Percentiles rank a stretch among this genome's conserved stretches.
phyloP scores from a whole-genome alignment of 2,797 vertebrate genomes.

The Xenops minutus region DNA sequence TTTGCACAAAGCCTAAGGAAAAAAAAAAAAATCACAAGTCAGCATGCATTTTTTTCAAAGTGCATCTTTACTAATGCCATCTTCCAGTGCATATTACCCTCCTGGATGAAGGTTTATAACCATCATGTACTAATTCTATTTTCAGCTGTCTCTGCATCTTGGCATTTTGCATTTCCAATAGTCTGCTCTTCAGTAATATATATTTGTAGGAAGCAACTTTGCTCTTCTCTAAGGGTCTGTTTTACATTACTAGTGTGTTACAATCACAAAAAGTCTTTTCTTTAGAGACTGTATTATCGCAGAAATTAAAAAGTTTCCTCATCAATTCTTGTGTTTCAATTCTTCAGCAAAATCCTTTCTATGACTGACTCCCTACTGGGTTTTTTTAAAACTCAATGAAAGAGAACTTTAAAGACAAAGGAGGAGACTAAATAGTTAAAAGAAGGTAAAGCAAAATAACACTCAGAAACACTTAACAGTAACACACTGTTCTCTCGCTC shows the following conservation, averaged over 20 bases:
- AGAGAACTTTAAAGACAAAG: not conserved
- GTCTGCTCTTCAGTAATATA: not conserved
- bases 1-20: conserved; percentile 90
- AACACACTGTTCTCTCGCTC: not conserved
- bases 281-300: not conserved
- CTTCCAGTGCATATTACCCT: not conserved
- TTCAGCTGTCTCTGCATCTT: not conserved
- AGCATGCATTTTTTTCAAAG: not conserved
- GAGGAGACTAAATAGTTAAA: not conserved
- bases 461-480: not conserved
- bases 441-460: not conserved
- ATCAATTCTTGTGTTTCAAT: not conserved
- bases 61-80: not conserved
- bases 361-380: not conserved
- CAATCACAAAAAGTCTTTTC: not conserved
- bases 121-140: not conserved
- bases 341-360: not conserved
- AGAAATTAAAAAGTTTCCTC: not conserved
- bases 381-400: not conserved
- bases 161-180: not conserved
- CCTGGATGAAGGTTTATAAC: not conserved
- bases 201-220: not conserved
- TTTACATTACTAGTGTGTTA: not conserved
- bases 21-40: not conserved
- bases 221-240: not conserved